Conservation (phyloP, 1,140 invertebrate species). For the Berghia stephanieae region DNA sequence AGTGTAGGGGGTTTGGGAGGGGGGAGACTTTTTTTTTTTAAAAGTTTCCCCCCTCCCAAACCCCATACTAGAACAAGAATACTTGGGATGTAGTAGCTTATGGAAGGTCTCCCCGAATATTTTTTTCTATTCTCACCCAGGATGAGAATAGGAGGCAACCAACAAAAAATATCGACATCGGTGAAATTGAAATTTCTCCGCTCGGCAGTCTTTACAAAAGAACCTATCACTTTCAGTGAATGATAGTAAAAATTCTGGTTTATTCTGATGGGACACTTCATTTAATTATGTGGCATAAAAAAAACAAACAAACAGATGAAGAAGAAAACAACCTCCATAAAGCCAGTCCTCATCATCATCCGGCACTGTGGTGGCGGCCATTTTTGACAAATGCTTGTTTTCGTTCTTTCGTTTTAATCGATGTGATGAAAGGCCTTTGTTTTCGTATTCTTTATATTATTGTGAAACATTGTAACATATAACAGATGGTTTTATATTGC, state of each 20-base stretch:
- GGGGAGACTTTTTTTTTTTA: too few species aligned
- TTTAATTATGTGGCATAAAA: neutral
- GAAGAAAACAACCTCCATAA: conserved; percentile 10
- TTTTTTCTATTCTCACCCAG: too few species aligned
- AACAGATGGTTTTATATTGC: neutral
- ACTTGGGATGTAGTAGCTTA: too few species aligned
- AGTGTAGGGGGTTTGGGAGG: too few species aligned
- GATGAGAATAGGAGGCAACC: neutral
- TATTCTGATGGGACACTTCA: too few species aligned
- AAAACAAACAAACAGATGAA: neutral
- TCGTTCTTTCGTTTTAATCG: neutral
- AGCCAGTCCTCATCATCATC: conserved; percentile 32
- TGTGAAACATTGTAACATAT: neutral
- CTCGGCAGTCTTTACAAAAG: neutral
- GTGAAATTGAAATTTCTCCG: neutral
- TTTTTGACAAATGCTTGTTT: too few species aligned
- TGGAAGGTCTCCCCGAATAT: too few species aligned
- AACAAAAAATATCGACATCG: neutral
- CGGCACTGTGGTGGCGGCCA: conserved; percentile 5
- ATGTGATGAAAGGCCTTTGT: neutral
- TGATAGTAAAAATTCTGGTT: too few species aligned
- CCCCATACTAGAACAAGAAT: too few species aligned
- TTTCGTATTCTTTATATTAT: neutral
- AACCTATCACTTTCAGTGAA: too few species aligned
- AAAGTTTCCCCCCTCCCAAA: too few species aligned